These are phyloP conservation scores for Lamellibrachia satsuma DNA, from an alignment of 2,888 invertebrate genomes.

Conservation along the genomic window DNA sequence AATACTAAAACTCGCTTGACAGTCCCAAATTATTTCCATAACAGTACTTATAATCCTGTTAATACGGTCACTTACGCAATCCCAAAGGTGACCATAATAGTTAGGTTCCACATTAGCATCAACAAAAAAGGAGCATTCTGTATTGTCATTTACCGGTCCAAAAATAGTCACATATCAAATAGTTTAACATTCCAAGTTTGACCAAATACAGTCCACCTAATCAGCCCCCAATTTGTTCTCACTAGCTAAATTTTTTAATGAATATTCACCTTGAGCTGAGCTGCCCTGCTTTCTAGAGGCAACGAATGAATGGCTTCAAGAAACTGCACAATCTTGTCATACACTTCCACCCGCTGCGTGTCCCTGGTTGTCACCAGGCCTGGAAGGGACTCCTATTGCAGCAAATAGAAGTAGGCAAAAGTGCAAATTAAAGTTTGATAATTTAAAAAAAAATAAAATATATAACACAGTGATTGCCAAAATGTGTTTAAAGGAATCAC, in stretches of 20 bases:
- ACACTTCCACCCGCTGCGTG: not conserved
- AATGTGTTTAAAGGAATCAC: too few species aligned
- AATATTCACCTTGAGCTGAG: conserved; percentile 19
- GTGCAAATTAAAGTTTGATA: not conserved
- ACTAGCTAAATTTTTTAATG: too few species aligned
- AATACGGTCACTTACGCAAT: too few species aligned
- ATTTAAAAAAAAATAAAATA: too few species aligned
- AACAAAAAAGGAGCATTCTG: not conserved
- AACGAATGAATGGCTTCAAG: not conserved
- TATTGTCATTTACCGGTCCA: too few species aligned
- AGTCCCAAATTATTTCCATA: too few species aligned
- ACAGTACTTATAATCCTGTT: too few species aligned
- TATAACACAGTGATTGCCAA: too few species aligned
- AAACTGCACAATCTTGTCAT: not conserved
- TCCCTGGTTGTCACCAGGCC: conserved; percentile 41
- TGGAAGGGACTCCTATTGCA: not conserved
- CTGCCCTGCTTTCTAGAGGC: not conserved
- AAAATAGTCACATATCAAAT: not conserved
- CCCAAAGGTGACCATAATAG: too few species aligned
- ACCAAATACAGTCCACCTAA: not conserved
- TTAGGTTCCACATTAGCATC: not conserved
- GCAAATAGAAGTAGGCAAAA: not conserved
- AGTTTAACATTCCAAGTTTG: not conserved
- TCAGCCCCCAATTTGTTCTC: too few species aligned
- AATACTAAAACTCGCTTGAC: too few species aligned